Evolutionary conservation across 1,140 invertebrate species (phyloP), one percentile per base, ranked within the genome.

Genomic region (Dendrolimus punctatus): DNA sequence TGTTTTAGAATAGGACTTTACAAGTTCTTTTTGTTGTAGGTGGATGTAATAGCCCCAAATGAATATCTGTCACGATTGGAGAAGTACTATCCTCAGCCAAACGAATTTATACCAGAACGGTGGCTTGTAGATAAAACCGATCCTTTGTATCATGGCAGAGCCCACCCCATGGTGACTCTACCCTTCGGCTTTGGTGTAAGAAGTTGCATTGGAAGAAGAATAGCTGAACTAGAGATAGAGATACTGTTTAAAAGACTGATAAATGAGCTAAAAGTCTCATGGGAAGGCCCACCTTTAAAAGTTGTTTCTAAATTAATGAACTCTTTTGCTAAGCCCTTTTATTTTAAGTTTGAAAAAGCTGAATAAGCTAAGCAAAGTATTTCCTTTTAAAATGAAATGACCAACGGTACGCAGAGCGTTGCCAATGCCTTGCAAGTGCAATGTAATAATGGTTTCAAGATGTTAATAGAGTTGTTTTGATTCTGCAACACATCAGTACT

Each of bases 181-280:
- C 91, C 91, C 0, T 92, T 92, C 67, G 91, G 91, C 0, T 90
- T 90, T 52, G 91, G 91, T 4, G 83, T 90, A 2, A 74, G 91
- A 53, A 88, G 82, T 51, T 91, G 89, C 59, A 85, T 90, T 49
- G 89, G 89, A 7, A 87, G 91, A 64, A 79, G 93, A 65, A 90
- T 95, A 59, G 93, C 93, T 3, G 91, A 93, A 70, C 83, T 94
- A 65, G 92, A 94, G 74, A 76, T 95, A 53, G 90, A 92, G 71
- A 79, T 92, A 40, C 87, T 91, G 8, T 51, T 92, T 5, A 80
- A 90, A 23, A 89, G 89, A 66, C 82, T 93, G n/a, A 65, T 91
- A 39, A 71, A 81, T 8, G 81, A 90, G 54, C 85, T 90, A 40
- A 66, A 86, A 49, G 68, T 91, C 0, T 80, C 79, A 5, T 91